These are phyloP conservation scores for Lysiphlebus fabarum DNA, from an alignment of 1,140 invertebrate genomes.

Conservation along the genomic window DNA sequence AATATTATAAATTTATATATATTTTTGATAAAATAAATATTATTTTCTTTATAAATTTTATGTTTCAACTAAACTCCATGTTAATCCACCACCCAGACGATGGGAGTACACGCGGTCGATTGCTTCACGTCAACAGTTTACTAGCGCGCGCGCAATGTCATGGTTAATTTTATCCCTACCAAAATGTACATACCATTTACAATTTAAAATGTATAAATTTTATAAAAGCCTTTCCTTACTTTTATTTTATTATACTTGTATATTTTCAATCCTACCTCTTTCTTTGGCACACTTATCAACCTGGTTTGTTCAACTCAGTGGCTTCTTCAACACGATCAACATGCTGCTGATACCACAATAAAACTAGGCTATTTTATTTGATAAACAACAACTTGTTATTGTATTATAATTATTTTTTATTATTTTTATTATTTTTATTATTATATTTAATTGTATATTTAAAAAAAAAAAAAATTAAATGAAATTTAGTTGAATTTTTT, in stretches of 20 bases:
- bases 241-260: neutral
- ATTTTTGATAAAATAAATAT: neutral
- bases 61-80: too few species aligned
- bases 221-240: too few species aligned
- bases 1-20: too few species aligned
- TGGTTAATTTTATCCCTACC: slow-evolving; percentile 31
- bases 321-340: too few species aligned
- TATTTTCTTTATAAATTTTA: too few species aligned
- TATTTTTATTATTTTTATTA: too few species aligned
- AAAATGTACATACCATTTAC: slow-evolving; percentile 1
- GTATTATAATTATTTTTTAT: too few species aligned
- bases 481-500: too few species aligned
- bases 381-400: slow-evolving; percentile 1
- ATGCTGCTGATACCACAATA: too few species aligned
- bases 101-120: slow-evolving; percentile 40
- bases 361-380: slow-evolving; percentile 31
- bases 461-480: too few species aligned
- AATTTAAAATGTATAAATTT: neutral
- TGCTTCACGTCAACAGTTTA: slow-evolving; percentile 24
- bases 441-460: too few species aligned
- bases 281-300: slow-evolving; percentile 44
- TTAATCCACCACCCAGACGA: neutral
- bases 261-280: slow-evolving; percentile 30
- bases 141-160: slow-evolving; percentile 48
- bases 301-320: neutral